Conservation (phyloP, 2,888 invertebrate species). For the Electrophaes corylata region DNA sequence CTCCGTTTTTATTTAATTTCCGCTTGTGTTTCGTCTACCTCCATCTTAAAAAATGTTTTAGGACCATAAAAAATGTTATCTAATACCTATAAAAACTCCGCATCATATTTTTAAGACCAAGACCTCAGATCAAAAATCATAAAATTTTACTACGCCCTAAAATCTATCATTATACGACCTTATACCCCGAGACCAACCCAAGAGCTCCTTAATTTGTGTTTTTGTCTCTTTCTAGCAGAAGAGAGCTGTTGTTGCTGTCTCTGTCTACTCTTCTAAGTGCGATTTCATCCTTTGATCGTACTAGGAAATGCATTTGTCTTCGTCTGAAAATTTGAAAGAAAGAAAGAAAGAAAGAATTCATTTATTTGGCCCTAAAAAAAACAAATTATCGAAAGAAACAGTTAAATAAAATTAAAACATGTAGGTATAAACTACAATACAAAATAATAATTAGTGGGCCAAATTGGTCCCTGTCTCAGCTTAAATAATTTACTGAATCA, state of each 20-base stretch:
- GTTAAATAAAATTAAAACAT: too few species aligned
- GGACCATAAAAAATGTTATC: neutral
- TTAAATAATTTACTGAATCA: too few species aligned
- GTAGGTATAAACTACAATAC: too few species aligned
- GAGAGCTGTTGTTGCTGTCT: slow-evolving; percentile 42
- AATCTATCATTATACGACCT: slow-evolving; percentile 39
- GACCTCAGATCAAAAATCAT: neutral
- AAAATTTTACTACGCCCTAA: slow-evolving; percentile 10
- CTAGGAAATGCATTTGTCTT: slow-evolving; percentile 30
- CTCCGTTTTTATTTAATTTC: too few species aligned
- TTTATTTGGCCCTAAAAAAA: too few species aligned
- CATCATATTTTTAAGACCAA: slow-evolving; percentile 5
- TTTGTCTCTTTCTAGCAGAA: slow-evolving; percentile 52
- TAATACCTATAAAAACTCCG: neutral
- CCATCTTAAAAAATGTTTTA: too few species aligned
- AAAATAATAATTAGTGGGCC: too few species aligned
- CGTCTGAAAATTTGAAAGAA: neutral
- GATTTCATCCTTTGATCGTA: slow-evolving; percentile 44
- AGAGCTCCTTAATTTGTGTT: slow-evolving; percentile 72
- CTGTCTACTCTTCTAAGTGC: slow-evolving; percentile 56
- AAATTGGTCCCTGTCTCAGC: too few species aligned
- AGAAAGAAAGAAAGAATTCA: too few species aligned
- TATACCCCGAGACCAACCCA: slow-evolving; percentile 44
- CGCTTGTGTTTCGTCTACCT: too few species aligned
- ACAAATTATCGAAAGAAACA: too few species aligned